phyloP scores from a whole-genome alignment of 2,113 vertebrate species.

The Triplophysa siluroides region DNA sequence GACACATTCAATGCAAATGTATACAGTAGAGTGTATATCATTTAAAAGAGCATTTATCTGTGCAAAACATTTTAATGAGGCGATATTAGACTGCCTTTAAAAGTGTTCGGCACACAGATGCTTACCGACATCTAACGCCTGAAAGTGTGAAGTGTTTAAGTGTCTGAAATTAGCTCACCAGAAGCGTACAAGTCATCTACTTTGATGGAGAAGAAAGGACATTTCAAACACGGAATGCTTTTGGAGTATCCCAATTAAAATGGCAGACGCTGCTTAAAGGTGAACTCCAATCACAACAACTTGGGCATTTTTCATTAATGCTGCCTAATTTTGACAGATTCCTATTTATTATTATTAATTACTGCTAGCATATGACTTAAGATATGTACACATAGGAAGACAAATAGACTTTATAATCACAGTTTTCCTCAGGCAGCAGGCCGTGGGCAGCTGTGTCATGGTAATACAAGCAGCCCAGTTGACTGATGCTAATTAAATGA shows the following conservation, averaged over 20 bases:
- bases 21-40: too few relatives aligned
- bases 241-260: too few relatives aligned
- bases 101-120: too few relatives aligned
- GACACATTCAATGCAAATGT: too few relatives aligned
- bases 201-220: background rate
- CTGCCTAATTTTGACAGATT: background rate
- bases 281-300: background rate
- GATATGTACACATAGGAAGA: background rate
- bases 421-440: background rate
- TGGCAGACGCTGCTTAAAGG: background rate
- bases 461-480: background rate
- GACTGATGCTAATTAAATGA: background rate
- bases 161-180: background rate
- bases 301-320: background rate
- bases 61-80: too few relatives aligned
- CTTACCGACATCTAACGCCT: too few relatives aligned
- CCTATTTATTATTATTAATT: background rate
- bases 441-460: background rate
- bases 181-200: background rate
- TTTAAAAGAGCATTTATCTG: too few relatives aligned
- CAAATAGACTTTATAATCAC: background rate
- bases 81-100: too few relatives aligned
- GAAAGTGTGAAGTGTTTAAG: background rate
- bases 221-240: background rate
- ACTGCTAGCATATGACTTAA: background rate